Conservation (phyloP, 2,797 vertebrate genomes). For the Thripadectes ignobilis region DNA sequence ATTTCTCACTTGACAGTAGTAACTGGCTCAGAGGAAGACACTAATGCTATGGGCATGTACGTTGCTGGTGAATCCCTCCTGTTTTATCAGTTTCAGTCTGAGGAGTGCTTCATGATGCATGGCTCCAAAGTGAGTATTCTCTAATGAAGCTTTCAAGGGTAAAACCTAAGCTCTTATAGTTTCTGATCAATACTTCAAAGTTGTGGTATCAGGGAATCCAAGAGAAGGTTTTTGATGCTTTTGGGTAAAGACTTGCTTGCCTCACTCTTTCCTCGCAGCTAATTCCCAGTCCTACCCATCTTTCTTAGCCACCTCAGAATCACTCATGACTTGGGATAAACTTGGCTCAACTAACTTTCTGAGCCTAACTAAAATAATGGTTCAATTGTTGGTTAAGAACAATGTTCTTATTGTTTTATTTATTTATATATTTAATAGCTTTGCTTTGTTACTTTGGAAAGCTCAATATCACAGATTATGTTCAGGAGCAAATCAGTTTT, state of each 20-base stretch:
- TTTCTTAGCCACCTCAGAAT: neutral
- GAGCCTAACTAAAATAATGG: neutral
- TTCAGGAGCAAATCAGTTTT: neutral
- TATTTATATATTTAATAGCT: neutral
- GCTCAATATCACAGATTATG: neutral
- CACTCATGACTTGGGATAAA: neutral
- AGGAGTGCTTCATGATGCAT: neutral
- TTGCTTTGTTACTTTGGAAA: neutral
- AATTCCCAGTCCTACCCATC: neutral
- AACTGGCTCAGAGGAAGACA: neutral
- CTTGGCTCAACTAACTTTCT: neutral
- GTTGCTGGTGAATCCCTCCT: neutral
- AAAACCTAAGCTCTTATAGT: neutral
- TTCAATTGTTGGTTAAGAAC: neutral
- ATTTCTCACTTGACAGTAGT: neutral
- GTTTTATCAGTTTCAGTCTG: neutral
- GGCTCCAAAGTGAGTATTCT: neutral
- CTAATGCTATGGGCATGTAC: neutral
- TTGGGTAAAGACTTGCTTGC: neutral
- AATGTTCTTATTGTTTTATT: neutral
- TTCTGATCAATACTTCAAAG: neutral
- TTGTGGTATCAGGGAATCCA: neutral
- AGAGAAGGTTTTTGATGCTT: accelerated
- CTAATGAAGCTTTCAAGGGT: neutral
- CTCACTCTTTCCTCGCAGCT: neutral